Base-by-base conservation (phyloP, 2,113 vertebrate genomes). In the Nesogale talazaci region DNA sequence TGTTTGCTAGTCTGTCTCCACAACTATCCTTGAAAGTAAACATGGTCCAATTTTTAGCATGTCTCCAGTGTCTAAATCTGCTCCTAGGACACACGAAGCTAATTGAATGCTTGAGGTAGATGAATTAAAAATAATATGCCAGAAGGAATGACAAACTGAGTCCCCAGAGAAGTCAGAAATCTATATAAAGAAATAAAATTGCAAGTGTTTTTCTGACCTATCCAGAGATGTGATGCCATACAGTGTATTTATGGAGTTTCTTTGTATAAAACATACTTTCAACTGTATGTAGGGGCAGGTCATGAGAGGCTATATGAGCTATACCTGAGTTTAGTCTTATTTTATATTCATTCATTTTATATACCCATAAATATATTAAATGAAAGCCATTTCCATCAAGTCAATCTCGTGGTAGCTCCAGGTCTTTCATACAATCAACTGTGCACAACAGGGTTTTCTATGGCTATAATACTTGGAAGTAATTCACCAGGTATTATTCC, bases 61-160 rank as follows among this genome's bases (percentile, higher is more conserved):
- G 6, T 77, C 85, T 22, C 38, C 6, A 67, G 42, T 2, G 9
- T 46, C 72, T 90, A 76, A 46, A 17, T 69, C 38, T 57, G 59
- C 67, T 72, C n/a, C 81, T 74, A 12, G 23, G 14, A 63, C 56
- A 38, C 11, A 67, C 31, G 69, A 93, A 17, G 27, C 42, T 67
- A 94, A 83, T 61, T 92, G 85, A 90, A 34, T 77, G 12, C 85
- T 65, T 76, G 31, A 83, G 59, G 83, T 90, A 83, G 59, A 69
- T 65, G 86, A 90, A 82, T 94, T 57, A 79, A 29, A 95, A 90
- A 85, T 75, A 63, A 63, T 88, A 36, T 92, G 22, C 42, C 85
- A 83, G 19, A 91, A 65, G 90, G 93, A 95, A 88, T 94, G 90
- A 90, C 59, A 77, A 83, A 5, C 67, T 84, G 56, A 88, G 29